phyloP scores from a whole-genome alignment of 1,140 invertebrate species.

The Elymnias hypermnestra region DNA sequence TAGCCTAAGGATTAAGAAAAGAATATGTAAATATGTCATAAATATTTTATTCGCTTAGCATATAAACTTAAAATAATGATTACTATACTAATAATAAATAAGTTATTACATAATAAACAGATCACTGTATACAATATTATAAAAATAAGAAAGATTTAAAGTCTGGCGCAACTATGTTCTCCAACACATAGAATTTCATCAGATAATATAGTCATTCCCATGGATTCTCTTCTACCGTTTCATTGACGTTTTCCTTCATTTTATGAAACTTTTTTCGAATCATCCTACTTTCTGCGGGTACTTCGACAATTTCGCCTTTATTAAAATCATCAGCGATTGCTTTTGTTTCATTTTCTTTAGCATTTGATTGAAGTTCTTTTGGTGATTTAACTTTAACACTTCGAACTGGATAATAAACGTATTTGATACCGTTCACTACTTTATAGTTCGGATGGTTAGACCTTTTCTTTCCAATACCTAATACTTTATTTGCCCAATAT shows the following conservation, averaged over 20 bases:
- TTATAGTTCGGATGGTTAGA: conserved; percentile 39
- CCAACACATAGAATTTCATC: conserved; percentile 60
- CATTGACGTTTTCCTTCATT: conserved; percentile 48
- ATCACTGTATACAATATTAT: conserved; percentile 8
- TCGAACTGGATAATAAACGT: conserved; percentile 42
- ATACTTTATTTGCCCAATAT: conserved; percentile 43
- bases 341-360: conserved; percentile 36
- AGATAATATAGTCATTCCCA: conserved; percentile 73
- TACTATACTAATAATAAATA: too few species aligned
- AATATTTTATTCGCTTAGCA: too few species aligned
- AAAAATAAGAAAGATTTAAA: conserved; percentile 53
- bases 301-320: conserved; percentile 55
- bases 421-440: conserved; percentile 50
- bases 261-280: conserved; percentile 50
- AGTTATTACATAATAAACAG: background rate
- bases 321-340: conserved; percentile 53
- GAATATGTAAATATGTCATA: too few species aligned
- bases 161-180: conserved; percentile 52
- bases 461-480: conserved; percentile 33
- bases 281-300: conserved; percentile 39
- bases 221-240: conserved; percentile 57
- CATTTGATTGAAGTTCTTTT: conserved; percentile 27
- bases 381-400: conserved; percentile 32
- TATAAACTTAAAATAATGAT: too few species aligned
- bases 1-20: too few species aligned